phyloP scores from a whole-genome alignment of 1,140 invertebrate species.

The Drosophila fuyamai region DNA sequence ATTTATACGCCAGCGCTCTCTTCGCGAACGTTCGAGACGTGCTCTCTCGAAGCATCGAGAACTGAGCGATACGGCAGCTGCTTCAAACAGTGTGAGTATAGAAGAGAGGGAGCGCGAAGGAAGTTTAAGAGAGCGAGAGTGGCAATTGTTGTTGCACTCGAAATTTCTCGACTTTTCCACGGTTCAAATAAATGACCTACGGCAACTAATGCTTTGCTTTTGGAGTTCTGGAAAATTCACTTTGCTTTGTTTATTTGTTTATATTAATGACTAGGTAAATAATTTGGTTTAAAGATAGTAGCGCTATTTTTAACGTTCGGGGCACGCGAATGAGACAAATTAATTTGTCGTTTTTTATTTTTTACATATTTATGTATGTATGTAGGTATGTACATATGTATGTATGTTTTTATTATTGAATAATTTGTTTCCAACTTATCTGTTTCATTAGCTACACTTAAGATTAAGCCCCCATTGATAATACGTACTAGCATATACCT shows the following conservation, averaged over 20 bases:
- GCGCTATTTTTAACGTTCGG: no score
- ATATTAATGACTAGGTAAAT: not conserved
- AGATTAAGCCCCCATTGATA: no score
- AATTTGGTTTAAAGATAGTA: not conserved
- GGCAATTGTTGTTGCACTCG: not conserved
- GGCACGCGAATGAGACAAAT: no score
- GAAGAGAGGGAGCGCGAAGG: constrained; percentile 4
- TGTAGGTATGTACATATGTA: no score
- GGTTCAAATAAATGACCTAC: not conserved
- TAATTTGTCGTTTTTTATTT: no score
- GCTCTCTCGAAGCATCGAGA: constrained; percentile 38
- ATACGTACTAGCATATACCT: no score
- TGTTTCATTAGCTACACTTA: no score
- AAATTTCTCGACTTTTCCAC: constrained; percentile 11
- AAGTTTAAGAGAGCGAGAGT: not conserved
- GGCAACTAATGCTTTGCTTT: constrained; percentile 5
- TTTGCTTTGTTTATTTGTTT: not conserved
- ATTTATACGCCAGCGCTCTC: constrained; percentile 61
- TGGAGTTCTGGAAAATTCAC: constrained; percentile 6
- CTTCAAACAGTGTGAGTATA: not conserved
- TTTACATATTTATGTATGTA: no score
- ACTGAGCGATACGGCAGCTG: not conserved
- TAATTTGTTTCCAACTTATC: no score
- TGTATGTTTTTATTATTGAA: no score
- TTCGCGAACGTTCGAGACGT: constrained; percentile 53